Conservation (phyloP, 1,140 invertebrate species). For the Cotesia chilonis region DNA sequence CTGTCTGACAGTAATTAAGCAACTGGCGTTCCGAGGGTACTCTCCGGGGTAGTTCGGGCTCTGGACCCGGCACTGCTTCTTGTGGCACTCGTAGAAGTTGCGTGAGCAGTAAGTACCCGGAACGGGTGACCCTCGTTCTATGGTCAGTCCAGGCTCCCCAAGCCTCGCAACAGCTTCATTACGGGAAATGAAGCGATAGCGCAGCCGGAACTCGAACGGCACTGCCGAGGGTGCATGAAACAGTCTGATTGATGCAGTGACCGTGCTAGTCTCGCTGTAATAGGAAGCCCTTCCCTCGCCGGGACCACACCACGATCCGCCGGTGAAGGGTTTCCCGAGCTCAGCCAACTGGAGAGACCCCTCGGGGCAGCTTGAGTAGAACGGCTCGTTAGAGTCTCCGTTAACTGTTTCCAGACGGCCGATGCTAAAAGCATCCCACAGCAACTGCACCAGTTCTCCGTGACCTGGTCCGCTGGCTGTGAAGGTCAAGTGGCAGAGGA, state of each 20-base stretch:
- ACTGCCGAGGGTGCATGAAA: constrained; percentile 73
- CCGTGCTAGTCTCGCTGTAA: constrained; percentile 84
- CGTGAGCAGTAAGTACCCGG: constrained; percentile 88
- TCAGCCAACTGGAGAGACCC: constrained; percentile 86
- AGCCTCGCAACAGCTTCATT: constrained; percentile 81
- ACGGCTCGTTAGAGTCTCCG: constrained; percentile 50
- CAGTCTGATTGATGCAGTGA: constrained; percentile 78
- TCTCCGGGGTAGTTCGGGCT: constrained; percentile 92
- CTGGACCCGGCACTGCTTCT: constrained; percentile 82
- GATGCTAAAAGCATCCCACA: constrained; percentile 84
- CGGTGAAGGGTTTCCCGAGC: constrained; percentile 81
- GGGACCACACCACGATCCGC: constrained; percentile 84
- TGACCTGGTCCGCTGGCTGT: constrained; percentile 84
- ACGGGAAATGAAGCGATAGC: constrained; percentile 80
- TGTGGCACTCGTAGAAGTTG: constrained; percentile 87
- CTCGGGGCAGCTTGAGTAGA: constrained; percentile 76
- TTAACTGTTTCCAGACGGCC: constrained; percentile 73
- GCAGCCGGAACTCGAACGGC: constrained; percentile 78
- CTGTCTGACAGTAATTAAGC: constrained; percentile 81
- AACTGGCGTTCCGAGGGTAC: constrained; percentile 88
- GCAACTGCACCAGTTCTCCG: constrained; percentile 84
- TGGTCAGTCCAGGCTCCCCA: constrained; percentile 74
- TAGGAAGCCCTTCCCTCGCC: constrained; percentile 80
- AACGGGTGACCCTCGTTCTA: constrained; percentile 81
- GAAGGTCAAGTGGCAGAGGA: constrained; percentile 88